Percentiles rank a stretch among this genome's conserved stretches.
These are phyloP conservation scores for Caradrina kadenii DNA, from an alignment of 2,888 invertebrate species.

Conservation along the genomic window DNA sequence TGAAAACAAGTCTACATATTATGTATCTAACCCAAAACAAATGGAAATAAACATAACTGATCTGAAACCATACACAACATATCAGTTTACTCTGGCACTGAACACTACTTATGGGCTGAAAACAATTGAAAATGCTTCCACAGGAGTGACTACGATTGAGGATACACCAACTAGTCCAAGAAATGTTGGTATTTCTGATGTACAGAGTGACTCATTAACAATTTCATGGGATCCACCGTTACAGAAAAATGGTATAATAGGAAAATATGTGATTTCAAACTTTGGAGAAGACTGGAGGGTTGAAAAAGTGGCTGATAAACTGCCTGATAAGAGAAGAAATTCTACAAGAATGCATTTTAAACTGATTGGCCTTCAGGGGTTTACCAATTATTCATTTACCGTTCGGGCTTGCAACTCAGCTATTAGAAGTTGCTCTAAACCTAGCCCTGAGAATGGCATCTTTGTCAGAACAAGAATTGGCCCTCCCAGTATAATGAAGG, in stretches of 20 bases:
- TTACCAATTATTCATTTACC: conserved; percentile 92
- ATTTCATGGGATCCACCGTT: conserved; percentile 93
- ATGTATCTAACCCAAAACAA: conserved; percentile 84
- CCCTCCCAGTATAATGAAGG: conserved; percentile 84
- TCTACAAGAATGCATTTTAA: conserved; percentile 71
- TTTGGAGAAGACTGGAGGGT: conserved; percentile 77
- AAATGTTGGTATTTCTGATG: conserved; percentile 90
- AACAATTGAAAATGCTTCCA: conserved; percentile 89
- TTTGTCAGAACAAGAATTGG: conserved; percentile 92
- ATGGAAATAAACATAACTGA: conserved; percentile 90
- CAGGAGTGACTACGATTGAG: conserved; percentile 92
- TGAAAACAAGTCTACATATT: conserved; percentile 76
- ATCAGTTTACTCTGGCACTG: conserved; percentile 93
- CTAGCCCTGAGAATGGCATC: conserved; percentile 84
- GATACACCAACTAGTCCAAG: conserved; percentile 91
- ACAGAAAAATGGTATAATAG: conserved; percentile 93
- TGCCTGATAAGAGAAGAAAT: conserved; percentile 73
- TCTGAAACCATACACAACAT: conserved; percentile 94
- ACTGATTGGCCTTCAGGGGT: conserved; percentile 88
- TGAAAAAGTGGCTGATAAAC: conserved; percentile 73
- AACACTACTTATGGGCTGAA: conserved; percentile 84
- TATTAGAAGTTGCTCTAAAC: conserved; percentile 91
- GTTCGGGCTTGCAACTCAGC: conserved; percentile 92
- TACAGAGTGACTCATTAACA: conserved; percentile 91
- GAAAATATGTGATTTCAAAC: conserved; percentile 91